phyloP scores from a whole-genome alignment of 2,113 vertebrate species.

The Agelaius tricolor region DNA sequence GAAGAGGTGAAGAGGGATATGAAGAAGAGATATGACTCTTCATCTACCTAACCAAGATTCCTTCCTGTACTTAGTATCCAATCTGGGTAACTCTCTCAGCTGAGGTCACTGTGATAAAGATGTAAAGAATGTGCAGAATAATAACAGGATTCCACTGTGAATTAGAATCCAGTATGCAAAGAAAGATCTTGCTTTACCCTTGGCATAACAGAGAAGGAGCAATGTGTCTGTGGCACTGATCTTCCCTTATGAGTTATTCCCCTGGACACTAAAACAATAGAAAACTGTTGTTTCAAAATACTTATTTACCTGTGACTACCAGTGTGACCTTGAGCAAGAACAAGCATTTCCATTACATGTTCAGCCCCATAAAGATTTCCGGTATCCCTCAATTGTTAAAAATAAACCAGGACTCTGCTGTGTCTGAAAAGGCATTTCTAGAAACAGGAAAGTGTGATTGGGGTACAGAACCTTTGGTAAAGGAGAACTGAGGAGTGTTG shows the following conservation, averaged over 20 bases:
- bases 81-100: neutral
- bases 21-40: neutral
- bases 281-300: neutral
- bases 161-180: neutral
- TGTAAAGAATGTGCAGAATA: neutral
- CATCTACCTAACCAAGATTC: accelerated
- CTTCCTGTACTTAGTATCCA: neutral
- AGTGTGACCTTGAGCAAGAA: neutral
- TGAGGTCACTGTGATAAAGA: neutral
- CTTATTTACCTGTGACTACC: neutral
- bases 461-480: neutral
- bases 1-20: neutral
- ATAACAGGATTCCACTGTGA: neutral
- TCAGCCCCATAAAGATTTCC: neutral
- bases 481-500: neutral
- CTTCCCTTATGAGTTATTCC: neutral
- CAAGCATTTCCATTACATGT: neutral
- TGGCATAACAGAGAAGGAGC: accelerated
- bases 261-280: neutral
- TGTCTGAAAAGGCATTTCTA: neutral
- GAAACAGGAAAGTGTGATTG: neutral
- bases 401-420: neutral
- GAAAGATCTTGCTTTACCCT: neutral
- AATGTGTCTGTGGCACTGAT: neutral
- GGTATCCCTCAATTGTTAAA: neutral